Evolutionary conservation across 1,140 invertebrate species (phyloP).

Genomic region (Harpegnathos saltator): DNA sequence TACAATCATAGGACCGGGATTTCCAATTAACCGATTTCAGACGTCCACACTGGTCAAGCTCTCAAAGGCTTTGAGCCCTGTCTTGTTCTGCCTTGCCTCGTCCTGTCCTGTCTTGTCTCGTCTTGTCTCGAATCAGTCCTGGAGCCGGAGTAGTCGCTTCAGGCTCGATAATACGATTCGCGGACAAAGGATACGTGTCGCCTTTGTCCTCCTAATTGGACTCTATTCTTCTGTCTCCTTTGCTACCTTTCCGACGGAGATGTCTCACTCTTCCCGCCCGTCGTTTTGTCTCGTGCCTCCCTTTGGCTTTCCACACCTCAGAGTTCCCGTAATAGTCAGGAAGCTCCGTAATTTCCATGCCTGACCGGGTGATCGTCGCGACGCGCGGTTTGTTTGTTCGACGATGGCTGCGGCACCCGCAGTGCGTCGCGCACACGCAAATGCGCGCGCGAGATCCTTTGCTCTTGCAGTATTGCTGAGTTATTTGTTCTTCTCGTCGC

Average conservation of each 20-base stretch:
- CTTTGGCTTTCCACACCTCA: constrained; percentile 1
- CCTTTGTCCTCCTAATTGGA: constrained; percentile 68
- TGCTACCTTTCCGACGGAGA: constrained; percentile 44
- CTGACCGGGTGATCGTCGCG: constrained; percentile 6
- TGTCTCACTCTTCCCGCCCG: neutral
- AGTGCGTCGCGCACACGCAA: neutral
- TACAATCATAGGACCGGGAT: neutral
- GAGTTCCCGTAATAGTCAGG: constrained; percentile 30
- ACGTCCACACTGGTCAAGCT: constrained; percentile 29
- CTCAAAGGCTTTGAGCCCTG: constrained; percentile 63
- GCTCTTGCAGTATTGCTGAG: neutral
- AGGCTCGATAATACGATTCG: constrained; percentile 68
- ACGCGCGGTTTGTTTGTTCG: constrained; percentile 9
- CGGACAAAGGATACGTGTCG: constrained; percentile 66
- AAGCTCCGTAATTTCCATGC: constrained; percentile 45
- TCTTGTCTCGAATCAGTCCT: neutral
- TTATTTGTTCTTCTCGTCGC: constrained; percentile 5
- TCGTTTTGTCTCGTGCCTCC: neutral
- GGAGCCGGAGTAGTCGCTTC: constrained; percentile 33
- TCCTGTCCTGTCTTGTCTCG: neutral
- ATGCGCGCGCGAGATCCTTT: neutral
- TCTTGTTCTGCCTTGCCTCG: neutral
- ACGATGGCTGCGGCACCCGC: neutral
- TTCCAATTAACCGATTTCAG: constrained; percentile 69
- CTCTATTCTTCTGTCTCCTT: constrained; percentile 44